These are phyloP conservation scores for Empidonax alnorum DNA, from an alignment of 2,113 vertebrate genomes.

Conservation along the genomic window DNA sequence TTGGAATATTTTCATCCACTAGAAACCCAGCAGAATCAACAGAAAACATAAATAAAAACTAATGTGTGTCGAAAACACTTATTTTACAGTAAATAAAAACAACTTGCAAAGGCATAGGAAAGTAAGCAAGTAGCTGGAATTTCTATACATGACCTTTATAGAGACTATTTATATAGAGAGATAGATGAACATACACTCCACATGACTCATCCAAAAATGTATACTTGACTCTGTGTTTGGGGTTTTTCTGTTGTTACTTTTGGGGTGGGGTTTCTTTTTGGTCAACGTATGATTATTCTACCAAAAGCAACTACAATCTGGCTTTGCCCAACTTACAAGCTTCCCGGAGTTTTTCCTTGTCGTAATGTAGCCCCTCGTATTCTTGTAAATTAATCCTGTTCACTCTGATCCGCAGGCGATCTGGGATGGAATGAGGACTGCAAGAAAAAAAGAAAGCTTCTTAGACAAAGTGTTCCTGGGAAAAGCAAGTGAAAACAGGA, in stretches of 20 bases:
- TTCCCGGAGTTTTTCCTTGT: slow-evolving; percentile 95
- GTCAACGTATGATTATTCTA: neutral
- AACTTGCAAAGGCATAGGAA: neutral
- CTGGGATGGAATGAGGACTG: slow-evolving; percentile 93
- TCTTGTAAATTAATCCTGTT: slow-evolving; percentile 94
- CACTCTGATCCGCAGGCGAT: slow-evolving; percentile 93
- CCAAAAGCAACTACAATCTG: neutral
- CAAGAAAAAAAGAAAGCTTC: slow-evolving; percentile 58
- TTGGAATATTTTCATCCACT: neutral
- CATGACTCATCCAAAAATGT: neutral
- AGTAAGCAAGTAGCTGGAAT: neutral
- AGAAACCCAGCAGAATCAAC: neutral
- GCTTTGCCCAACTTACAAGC: slow-evolving; percentile 84
- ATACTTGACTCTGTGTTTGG: neutral
- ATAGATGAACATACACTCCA: neutral
- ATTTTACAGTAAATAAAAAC: neutral
- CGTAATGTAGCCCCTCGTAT: slow-evolving; percentile 92
- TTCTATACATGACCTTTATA: neutral
- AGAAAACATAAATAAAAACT: neutral
- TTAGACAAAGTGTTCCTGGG: neutral
- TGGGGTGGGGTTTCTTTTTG: neutral
- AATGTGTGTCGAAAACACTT: neutral
- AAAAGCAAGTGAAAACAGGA: neutral
- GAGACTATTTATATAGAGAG: neutral
- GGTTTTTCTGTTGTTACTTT: neutral